Conservation (phyloP, 2,888 invertebrate genomes). For the Agonopterix alstromeriana region DNA sequence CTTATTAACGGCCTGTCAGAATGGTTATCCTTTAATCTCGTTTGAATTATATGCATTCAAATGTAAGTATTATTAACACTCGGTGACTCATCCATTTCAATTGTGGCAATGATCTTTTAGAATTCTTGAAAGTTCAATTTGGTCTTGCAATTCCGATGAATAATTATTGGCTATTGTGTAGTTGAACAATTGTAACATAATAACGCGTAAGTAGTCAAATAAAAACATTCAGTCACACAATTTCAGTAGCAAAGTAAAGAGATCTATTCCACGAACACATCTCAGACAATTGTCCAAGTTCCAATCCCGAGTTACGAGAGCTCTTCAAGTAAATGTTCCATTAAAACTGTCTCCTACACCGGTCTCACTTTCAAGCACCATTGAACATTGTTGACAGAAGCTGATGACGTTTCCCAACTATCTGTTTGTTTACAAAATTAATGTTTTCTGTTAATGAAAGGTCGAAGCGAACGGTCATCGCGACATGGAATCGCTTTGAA, state of each 20-base stretch:
- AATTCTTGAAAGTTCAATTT: neutral
- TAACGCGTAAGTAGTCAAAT: too few relatives aligned
- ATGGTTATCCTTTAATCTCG: conserved; percentile 51
- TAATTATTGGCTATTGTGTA: too few relatives aligned
- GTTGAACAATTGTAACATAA: too few relatives aligned
- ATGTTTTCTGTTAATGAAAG: too few relatives aligned
- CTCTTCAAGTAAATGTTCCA: conserved; percentile 2
- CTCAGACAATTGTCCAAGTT: neutral
- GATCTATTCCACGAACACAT: conserved; percentile 11
- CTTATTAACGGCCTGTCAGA: conserved; percentile 69
- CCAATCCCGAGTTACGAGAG: conserved; percentile 1
- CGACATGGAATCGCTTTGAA: neutral
- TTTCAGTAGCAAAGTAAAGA: neutral
- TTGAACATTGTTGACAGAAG: neutral
- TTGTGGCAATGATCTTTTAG: conserved; percentile 5
- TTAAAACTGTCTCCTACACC: conserved; percentile 11
- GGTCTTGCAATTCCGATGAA: too few relatives aligned
- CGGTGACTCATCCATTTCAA: conserved; percentile 34
- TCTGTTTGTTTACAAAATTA: too few relatives aligned
- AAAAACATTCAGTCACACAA: too few relatives aligned
- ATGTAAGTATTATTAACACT: conserved; percentile 17
- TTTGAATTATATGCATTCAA: conserved; percentile 26
- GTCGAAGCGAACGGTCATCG: too few relatives aligned
- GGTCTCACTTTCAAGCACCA: conserved; percentile 3
- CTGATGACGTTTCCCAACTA: neutral